These are phyloP conservation scores for Ctenopoma kingsleyae DNA, from an alignment of 2,797 vertebrate species.

Conservation along the genomic window DNA sequence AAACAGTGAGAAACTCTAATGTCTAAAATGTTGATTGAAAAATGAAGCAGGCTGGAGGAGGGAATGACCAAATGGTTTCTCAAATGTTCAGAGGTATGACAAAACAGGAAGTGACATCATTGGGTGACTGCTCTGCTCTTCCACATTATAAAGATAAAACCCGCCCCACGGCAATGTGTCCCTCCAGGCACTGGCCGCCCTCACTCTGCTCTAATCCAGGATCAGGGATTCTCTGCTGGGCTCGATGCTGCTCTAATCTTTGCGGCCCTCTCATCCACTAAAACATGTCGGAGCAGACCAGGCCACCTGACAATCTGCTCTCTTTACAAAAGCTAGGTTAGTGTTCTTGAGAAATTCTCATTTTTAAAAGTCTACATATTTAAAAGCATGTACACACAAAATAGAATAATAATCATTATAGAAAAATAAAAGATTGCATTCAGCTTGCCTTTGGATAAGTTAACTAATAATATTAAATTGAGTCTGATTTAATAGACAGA, in stretches of 20 bases:
- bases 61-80: slow-evolving; percentile 39
- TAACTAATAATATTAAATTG: slow-evolving; percentile 34
- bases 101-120: slow-evolving; percentile 69
- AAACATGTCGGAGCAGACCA: slow-evolving; percentile 29
- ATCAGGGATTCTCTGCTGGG: slow-evolving; percentile 54
- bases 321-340: slow-evolving; percentile 57
- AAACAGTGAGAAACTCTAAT: slow-evolving; percentile 11
- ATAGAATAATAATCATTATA: slow-evolving; percentile 54
- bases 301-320: slow-evolving; percentile 8
- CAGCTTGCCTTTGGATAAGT: slow-evolving; percentile 43
- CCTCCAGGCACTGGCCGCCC: slow-evolving; percentile 8
- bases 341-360: slow-evolving; percentile 66
- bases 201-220: slow-evolving; percentile 61
- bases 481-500: slow-evolving; percentile 36
- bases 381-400: slow-evolving; percentile 75
- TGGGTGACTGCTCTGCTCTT: slow-evolving; percentile 56
- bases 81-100: slow-evolving; percentile 44
- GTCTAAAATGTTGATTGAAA: slow-evolving; percentile 18
- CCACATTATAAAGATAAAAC: slow-evolving; percentile 57
- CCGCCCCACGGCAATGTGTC: slow-evolving; percentile 13
- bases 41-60: slow-evolving; percentile 28
- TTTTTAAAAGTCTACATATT: slow-evolving; percentile 59
- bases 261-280: slow-evolving; percentile 24
- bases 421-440: slow-evolving; percentile 78
- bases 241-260: slow-evolving; percentile 44